Evolutionary conservation across 2,888 invertebrate genomes (phyloP).

Genomic region (Torymus tubicola): DNA sequence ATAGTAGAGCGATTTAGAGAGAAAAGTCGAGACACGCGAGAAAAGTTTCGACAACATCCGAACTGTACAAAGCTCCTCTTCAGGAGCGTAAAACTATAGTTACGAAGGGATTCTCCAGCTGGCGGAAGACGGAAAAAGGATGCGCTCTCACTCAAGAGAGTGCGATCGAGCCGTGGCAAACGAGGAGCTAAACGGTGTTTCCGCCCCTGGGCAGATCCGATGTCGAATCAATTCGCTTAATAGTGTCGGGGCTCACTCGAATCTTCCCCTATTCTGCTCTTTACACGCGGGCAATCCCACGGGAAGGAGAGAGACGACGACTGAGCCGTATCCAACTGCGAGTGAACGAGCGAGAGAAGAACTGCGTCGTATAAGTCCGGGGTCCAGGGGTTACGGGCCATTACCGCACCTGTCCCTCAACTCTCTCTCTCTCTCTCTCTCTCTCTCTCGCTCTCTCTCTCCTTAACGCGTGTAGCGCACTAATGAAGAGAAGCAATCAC

Average conservation of each 20-base stretch:
- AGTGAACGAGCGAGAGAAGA: conserved; percentile 11
- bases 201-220: conserved; percentile 65
- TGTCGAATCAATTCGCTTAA: conserved; percentile 74
- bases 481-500: conserved; percentile 75
- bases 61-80: neutral
- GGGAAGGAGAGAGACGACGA: too few species aligned
- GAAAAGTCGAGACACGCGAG: too few species aligned
- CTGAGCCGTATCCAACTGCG: too few species aligned
- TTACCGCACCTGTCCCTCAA: conserved; percentile 75
- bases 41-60: too few species aligned
- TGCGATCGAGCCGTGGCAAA: conserved; percentile 60
- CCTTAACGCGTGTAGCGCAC: conserved; percentile 59
- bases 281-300: too few species aligned
- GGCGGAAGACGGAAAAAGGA: conserved; percentile 8
- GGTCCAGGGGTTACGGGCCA: conserved; percentile 67
- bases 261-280: conserved; percentile 30
- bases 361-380: conserved; percentile 34
- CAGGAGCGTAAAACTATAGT: conserved; percentile 26
- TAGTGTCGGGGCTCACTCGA: conserved; percentile 67
- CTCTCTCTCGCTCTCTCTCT: conserved; percentile 61
- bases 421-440: conserved; percentile 61
- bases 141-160: neutral
- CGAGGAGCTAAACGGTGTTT: conserved; percentile 73
- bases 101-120: neutral
- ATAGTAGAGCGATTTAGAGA: too few species aligned